phyloP scores from a whole-genome alignment of 2,113 vertebrate genomes.

The Helogale parvula region DNA sequence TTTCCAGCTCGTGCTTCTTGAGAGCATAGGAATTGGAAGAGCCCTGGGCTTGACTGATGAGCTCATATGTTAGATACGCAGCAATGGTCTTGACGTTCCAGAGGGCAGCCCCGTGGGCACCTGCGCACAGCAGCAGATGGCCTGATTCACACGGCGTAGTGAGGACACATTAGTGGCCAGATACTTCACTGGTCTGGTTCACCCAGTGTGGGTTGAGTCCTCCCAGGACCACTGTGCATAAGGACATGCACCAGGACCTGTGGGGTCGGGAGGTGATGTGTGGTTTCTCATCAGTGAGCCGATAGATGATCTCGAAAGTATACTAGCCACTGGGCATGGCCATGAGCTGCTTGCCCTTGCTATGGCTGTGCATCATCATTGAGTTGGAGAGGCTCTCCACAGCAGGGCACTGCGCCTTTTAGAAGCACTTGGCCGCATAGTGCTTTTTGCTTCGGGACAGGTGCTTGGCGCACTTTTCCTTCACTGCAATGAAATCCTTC shows the following conservation, averaged over 20 bases:
- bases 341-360: slow-evolving; percentile 97
- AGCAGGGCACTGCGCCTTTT: slow-evolving; percentile 95
- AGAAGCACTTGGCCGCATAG: slow-evolving; percentile 96
- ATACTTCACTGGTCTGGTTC: slow-evolving; percentile 93
- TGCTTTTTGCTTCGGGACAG: slow-evolving; percentile 95
- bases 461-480: slow-evolving; percentile 98
- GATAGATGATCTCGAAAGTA: slow-evolving; percentile 96
- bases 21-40: slow-evolving; percentile 97
- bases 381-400: slow-evolving; percentile 95
- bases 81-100: slow-evolving; percentile 97
- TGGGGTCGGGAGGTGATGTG: slow-evolving; percentile 74
- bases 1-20: slow-evolving; percentile 97
- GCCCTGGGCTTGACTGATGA: slow-evolving; percentile 97
- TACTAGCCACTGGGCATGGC: slow-evolving; percentile 95
- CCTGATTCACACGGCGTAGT: slow-evolving; percentile 95
- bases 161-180: slow-evolving; percentile 95
- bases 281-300: slow-evolving; percentile 94
- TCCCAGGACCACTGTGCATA: slow-evolving; percentile 96
- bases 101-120: slow-evolving; percentile 94
- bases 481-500: slow-evolving; percentile 96
- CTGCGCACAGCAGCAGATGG: slow-evolving; percentile 95
- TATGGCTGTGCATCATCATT: slow-evolving; percentile 89
- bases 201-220: slow-evolving; percentile 94
- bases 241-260: slow-evolving; percentile 96
- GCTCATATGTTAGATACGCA: slow-evolving; percentile 94